Percentiles rank a stretch among this genome's conserved stretches.
phyloP scores from a whole-genome alignment of 2,797 vertebrate species.

The Molossus molossus region DNA sequence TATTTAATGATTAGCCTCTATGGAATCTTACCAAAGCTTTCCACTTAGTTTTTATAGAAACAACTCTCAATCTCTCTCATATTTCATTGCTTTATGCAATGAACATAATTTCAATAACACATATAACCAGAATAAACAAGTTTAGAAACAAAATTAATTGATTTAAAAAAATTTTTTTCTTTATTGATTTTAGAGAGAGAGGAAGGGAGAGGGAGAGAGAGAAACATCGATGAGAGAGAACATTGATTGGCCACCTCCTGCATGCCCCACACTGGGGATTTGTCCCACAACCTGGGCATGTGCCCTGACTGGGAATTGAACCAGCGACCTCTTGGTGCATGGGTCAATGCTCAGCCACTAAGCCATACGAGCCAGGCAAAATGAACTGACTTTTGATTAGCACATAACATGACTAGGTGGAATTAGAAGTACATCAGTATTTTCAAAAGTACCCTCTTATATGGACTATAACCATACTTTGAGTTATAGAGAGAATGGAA shows the following conservation, averaged over 20 bases:
- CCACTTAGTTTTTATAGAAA: slow-evolving; percentile 43
- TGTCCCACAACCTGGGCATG: no score
- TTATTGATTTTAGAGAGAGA: no score
- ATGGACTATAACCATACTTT: not conserved
- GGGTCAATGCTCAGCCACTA: no score
- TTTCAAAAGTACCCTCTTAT: slow-evolving; percentile 3
- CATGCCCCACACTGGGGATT: no score
- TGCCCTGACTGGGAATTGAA: no score
- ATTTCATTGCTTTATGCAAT: slow-evolving; percentile 6
- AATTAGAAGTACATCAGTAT: not conserved
- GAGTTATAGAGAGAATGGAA: not conserved
- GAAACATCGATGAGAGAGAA: no score
- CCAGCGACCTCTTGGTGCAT: no score
- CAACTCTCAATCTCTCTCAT: not conserved
- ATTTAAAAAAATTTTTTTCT: not conserved
- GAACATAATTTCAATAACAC: not conserved
- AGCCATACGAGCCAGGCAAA: not conserved
- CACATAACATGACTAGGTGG: not conserved
- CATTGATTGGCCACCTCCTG: no score
- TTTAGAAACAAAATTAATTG: slow-evolving; percentile 25
- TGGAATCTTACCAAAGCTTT: not conserved
- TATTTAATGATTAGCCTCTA: not conserved
- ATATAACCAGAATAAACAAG: not conserved
- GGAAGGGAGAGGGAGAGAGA: no score
- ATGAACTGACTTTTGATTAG: slow-evolving; percentile 26